A percentile compares a stretch with the other conserved stretches of the same genome.
phyloP scores from a whole-genome alignment of 2,113 vertebrate species.

The Cephalopterus ornatus region DNA sequence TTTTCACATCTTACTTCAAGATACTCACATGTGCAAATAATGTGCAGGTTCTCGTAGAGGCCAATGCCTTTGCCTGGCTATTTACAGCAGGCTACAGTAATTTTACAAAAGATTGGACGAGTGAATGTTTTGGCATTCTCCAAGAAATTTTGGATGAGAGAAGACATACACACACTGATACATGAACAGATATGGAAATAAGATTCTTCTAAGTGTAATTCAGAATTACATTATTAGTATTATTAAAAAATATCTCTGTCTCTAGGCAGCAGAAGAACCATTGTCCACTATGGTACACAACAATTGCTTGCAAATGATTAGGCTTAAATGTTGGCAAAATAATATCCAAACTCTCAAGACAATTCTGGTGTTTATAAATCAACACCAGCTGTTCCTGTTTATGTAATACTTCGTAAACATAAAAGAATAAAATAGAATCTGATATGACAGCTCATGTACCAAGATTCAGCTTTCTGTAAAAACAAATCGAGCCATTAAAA shows the following conservation, averaged over 20 bases:
- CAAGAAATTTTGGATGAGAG: background rate
- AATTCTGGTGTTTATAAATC: slow-evolving; percentile 73
- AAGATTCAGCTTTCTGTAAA: slow-evolving; percentile 17
- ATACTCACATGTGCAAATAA: background rate
- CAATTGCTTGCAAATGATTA: slow-evolving; percentile 47
- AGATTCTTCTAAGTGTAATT: background rate
- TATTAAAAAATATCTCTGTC: background rate
- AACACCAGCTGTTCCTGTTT: slow-evolving; percentile 70
- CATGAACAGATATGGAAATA: background rate
- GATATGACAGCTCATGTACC: slow-evolving; percentile 38
- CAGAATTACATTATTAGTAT: background rate
- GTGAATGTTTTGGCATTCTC: background rate
- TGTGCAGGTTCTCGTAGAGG: background rate
- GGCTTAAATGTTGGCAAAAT: slow-evolving; percentile 64
- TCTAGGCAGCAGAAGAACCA: background rate
- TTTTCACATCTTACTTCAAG: background rate
- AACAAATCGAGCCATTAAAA: slow-evolving; percentile 37
- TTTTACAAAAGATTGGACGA: background rate
- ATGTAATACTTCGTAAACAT: slow-evolving; percentile 57
- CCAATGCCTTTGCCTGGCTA: background rate
- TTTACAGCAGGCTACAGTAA: background rate
- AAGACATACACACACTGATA: background rate
- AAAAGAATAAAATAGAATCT: slow-evolving; percentile 51
- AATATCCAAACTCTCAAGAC: slow-evolving; percentile 59
- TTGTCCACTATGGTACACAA: slow-evolving; percentile 4